These are phyloP conservation scores for Piliocolobus tephrosceles DNA, from an alignment of 2,113 vertebrate genomes.

Conservation along the genomic window DNA sequence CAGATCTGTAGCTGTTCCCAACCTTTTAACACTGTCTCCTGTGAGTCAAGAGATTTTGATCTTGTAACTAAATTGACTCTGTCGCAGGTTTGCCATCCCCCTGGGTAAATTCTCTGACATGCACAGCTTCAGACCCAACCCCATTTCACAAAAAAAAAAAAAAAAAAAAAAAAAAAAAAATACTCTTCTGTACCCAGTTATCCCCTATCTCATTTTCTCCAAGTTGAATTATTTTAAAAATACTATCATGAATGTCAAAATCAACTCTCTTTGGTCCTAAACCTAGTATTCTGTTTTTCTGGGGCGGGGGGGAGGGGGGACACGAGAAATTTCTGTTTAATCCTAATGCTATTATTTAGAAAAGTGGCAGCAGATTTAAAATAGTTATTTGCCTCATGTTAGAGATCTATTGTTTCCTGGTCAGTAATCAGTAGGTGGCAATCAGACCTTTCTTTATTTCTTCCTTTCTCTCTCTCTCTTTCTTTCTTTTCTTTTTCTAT, in stretches of 20 bases:
- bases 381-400: conserved; percentile 69
- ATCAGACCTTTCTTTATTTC: background rate
- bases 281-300: conserved; percentile 70
- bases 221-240: conserved; percentile 77
- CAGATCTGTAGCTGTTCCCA: conserved; percentile 83
- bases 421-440: conserved; percentile 58
- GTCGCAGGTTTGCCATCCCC: conserved; percentile 72
- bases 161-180: background rate
- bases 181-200: background rate
- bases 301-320: fast-evolving
- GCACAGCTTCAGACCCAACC: conserved; percentile 38
- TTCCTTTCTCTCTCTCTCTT: background rate
- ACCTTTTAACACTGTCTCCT: conserved; percentile 81
- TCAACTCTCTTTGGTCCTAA: conserved; percentile 79
- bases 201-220: conserved; percentile 72
- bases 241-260: conserved; percentile 76
- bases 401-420: conserved; percentile 57
- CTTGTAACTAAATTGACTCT: conserved; percentile 84
- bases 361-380: conserved; percentile 76
- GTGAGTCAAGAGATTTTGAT: conserved; percentile 83
- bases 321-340: conserved; percentile 75
- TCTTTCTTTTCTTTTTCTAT: background rate
- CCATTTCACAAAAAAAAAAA: background rate
- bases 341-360: conserved; percentile 82
- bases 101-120: conserved; percentile 72